A percentile compares a stretch with the other conserved stretches of the same genome.
These are phyloP conservation scores for Yoshiicerus persimilis DNA, from an alignment of 1,140 invertebrate species.

Conservation along the genomic window DNA sequence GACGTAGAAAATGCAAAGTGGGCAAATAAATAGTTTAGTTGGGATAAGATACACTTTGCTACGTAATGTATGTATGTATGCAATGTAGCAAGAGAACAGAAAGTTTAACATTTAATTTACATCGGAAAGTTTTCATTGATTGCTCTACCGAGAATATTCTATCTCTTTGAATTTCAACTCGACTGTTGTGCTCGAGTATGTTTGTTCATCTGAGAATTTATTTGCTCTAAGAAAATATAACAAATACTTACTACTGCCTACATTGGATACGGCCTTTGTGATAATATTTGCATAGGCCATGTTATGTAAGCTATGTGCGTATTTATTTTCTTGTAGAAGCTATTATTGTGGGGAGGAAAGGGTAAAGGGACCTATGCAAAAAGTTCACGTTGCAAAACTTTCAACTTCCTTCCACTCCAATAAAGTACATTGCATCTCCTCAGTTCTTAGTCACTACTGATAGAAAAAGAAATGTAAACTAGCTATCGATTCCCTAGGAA, in stretches of 20 bases:
- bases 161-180: background rate
- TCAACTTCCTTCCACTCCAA: conserved; percentile 5
- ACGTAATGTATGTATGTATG: too few species aligned
- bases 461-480: background rate
- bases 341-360: background rate
- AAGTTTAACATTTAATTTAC: background rate
- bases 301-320: background rate
- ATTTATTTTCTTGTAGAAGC: background rate
- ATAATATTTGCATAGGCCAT: background rate
- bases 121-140: background rate
- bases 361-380: background rate
- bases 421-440: background rate
- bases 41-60: too few species aligned
- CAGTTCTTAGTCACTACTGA: background rate
- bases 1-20: background rate
- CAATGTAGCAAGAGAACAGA: background rate
- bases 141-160: background rate
- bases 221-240: background rate
- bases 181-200: background rate
- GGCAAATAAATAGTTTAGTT: background rate
- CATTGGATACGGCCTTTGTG: background rate
- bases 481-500: background rate
- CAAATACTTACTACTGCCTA: background rate
- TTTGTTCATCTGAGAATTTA: background rate
- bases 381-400: background rate